Percentiles rank a stretch among this genome's conserved stretches.
These are phyloP conservation scores for Mesorhabditis belari DNA, from an alignment of 2,888 invertebrate genomes.

Conservation along the genomic window DNA sequence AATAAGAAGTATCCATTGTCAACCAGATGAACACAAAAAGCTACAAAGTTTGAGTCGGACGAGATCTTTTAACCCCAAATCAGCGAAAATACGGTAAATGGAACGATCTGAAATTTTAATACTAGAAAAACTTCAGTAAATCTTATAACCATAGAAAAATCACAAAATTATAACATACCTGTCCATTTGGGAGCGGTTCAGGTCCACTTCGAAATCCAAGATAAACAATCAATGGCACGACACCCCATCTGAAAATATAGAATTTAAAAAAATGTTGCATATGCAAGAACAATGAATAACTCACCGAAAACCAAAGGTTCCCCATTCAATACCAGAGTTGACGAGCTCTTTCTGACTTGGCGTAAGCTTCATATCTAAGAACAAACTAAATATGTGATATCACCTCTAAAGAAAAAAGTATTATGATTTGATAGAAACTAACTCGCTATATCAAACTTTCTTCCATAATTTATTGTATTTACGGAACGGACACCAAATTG, in stretches of 20 bases:
- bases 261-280: too few species aligned
- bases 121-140: background rate
- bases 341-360: background rate
- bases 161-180: slow-evolving; percentile 10
- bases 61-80: slow-evolving; percentile 36
- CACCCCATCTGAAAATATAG: slow-evolving; percentile 47
- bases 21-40: background rate
- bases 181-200: slow-evolving; percentile 35
- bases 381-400: too few species aligned
- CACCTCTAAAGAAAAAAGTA: too few species aligned
- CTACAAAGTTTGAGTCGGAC: too few species aligned
- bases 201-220: slow-evolving; percentile 37
- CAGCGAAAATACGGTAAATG: slow-evolving; percentile 32
- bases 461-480: too few species aligned
- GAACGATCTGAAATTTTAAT: slow-evolving; percentile 18
- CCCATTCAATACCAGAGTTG: background rate
- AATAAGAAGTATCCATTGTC: too few species aligned
- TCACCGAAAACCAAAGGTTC: background rate
- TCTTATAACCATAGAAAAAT: slow-evolving; percentile 4
- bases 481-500: too few species aligned
- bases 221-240: slow-evolving; percentile 50
- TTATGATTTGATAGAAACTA: too few species aligned
- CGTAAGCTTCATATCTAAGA: background rate
- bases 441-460: too few species aligned
- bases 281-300: too few species aligned